phyloP scores from a whole-genome alignment of 2,888 invertebrate genomes.

The Troides helena region DNA sequence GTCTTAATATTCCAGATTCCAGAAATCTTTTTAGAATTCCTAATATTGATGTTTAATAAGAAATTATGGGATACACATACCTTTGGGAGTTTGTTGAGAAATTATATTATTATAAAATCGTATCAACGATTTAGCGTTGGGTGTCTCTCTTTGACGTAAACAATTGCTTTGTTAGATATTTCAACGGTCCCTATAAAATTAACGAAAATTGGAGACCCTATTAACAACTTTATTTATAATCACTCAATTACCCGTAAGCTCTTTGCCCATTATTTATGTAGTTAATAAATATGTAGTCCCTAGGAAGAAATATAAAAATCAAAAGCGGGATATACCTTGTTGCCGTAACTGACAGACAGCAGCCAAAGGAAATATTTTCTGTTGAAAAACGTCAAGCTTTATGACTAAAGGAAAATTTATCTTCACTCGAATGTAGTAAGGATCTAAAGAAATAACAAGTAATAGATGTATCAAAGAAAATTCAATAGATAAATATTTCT shows the following conservation, averaged over 20 bases:
- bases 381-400: neutral
- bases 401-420: conserved; percentile 3
- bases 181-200: neutral
- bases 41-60: neutral
- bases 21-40: neutral
- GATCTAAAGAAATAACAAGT: neutral
- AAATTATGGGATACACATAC: conserved; percentile 12
- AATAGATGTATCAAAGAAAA: conserved; percentile 6
- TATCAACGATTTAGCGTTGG: conserved; percentile 11
- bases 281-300: too few relatives aligned
- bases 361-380: conserved; percentile 2
- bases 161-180: conserved; percentile 20
- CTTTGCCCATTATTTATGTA: too few relatives aligned
- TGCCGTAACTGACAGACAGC: neutral
- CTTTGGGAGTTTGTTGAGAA: conserved; percentile 16
- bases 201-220: neutral
- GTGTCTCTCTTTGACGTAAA: conserved; percentile 17
- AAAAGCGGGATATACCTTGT: neutral
- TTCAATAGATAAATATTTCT: neutral
- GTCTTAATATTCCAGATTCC: neutral
- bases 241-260: neutral
- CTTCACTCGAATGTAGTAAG: neutral
- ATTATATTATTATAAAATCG: conserved; percentile 14
- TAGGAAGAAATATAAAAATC: neutral
- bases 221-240: neutral